phyloP scores from a whole-genome alignment of 2,113 vertebrate genomes.

The Prolemur simus region DNA sequence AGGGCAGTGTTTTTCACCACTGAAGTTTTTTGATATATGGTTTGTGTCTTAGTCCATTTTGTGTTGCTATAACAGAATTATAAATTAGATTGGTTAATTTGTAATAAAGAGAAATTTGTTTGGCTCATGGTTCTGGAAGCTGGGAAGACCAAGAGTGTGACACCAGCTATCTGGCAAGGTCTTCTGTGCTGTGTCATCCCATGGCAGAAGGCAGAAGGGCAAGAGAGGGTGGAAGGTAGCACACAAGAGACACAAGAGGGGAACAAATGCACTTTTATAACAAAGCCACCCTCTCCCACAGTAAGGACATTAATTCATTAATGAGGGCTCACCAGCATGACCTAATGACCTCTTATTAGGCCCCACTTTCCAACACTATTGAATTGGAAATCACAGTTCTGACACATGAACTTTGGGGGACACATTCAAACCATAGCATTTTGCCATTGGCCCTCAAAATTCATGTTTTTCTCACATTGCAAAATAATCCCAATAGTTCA shows the following conservation, averaged over 20 bases:
- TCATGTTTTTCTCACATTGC: background rate
- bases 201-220: background rate
- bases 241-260: background rate
- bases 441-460: background rate
- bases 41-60: background rate
- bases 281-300: background rate
- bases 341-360: background rate
- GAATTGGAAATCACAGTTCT: background rate
- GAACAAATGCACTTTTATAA: background rate
- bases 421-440: background rate
- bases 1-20: background rate
- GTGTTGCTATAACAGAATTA: background rate
- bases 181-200: background rate
- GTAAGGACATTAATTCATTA: background rate
- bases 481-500: background rate
- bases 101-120: background rate
- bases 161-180: background rate
- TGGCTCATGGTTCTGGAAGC: background rate
- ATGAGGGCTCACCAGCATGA: background rate
- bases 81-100: background rate
- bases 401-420: background rate
- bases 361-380: background rate
- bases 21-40: background rate
- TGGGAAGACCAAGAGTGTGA: background rate
- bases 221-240: background rate